These are phyloP conservation scores for Chroicocephalus ridibundus DNA, from an alignment of 2,113 vertebrate genomes.

Conservation along the genomic window DNA sequence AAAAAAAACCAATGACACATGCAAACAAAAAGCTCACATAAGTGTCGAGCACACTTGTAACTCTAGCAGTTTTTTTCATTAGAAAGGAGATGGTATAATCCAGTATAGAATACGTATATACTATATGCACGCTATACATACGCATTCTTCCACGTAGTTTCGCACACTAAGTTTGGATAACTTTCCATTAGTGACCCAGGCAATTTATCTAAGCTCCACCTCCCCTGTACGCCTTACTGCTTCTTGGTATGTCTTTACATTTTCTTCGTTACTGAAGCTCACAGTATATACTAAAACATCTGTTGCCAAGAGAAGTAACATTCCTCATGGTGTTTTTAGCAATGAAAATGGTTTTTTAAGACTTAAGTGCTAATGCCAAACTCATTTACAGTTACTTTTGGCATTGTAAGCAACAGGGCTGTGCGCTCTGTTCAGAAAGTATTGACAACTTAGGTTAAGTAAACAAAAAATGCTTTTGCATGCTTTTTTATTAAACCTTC, in stretches of 20 bases:
- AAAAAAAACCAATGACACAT: neutral
- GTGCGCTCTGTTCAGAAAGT: neutral
- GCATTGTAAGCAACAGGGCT: neutral
- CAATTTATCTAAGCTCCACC: neutral
- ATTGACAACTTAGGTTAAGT: neutral
- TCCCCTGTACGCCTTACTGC: neutral
- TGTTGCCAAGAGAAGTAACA: constrained; percentile 23
- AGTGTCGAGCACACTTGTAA: neutral
- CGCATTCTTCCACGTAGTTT: neutral
- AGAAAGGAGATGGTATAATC: neutral
- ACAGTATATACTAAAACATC: neutral
- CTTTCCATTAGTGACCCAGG: neutral
- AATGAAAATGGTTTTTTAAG: neutral
- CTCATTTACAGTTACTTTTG: constrained; percentile 28
- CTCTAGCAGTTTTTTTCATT: neutral
- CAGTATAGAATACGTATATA: no score
- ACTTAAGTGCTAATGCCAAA: neutral
- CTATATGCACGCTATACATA: neutral
- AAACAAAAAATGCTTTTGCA: neutral
- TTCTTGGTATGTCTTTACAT: neutral
- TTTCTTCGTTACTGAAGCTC: constrained; percentile 20
- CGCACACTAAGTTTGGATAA: neutral
- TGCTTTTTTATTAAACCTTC: neutral
- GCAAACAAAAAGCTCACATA: neutral
- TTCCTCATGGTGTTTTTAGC: constrained; percentile 4